Base-by-base conservation (phyloP, 2,797 vertebrate species). In the Fringilla coelebs region DNA sequence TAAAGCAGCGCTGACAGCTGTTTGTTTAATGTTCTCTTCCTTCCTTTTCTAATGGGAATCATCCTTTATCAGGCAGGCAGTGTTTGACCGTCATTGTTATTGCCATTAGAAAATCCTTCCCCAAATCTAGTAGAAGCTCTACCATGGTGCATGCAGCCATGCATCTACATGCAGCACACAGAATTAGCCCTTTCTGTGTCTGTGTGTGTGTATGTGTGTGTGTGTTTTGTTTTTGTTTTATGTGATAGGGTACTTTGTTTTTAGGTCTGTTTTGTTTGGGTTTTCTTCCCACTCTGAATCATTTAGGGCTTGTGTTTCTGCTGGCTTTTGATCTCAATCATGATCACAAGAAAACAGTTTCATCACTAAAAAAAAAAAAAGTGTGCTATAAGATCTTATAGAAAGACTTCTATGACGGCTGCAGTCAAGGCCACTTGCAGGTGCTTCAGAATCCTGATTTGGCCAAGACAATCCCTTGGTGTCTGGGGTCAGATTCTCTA, bases 301-400 rank as follows among this genome's bases (percentile, higher is more conserved):
- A 49, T 41, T 67, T 52, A 52, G 6, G 12, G 17, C 25, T 85
- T 67, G 2, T 43, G 4, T 57, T 91, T 85, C 28, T 67, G 13
- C 12, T 52, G 16, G 18, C 21, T 62, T 85, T 80, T 1, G 0
- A 31, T 76, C 11, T 80, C 34, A 52, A 21, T 25, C 11, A 32
- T 0, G 0, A 71, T 16, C 13, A 48, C 6, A 16, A 67, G 32
- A 32, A 52, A 62, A 48, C 15, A 52, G 3, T 20, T 67, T 41
- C 4, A 51, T 13, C 12, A 38, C 36, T 31, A 19, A 45, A 43
- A 51, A 38, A 38, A 54, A 54, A 48, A 43, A 26, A 3, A 52
- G 5, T 2, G 20, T 52, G 11, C 16, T 67, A 20, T 67, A 76
- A 43, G 52, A 25, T 6, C 11, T 76, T 38, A 34, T 0, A 10